phyloP scores from a whole-genome alignment of 2,797 vertebrate species.

The Anableps anableps region DNA sequence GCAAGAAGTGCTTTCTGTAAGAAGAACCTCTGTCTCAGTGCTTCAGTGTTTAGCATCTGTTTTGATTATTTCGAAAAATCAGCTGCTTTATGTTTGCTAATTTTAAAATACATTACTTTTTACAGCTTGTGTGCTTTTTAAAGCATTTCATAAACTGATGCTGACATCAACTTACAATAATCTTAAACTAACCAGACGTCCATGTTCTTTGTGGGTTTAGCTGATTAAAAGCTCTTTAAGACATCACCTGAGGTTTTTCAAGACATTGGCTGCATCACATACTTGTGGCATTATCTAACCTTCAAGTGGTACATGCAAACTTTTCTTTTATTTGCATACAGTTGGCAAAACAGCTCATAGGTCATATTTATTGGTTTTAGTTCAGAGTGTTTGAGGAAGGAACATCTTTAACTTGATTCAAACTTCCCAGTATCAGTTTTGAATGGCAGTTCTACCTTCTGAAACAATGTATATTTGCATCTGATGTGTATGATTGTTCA shows the following conservation, averaged over 20 bases:
- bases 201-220: not conserved
- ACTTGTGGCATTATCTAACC: not conserved
- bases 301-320: not conserved
- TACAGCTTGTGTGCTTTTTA: not conserved
- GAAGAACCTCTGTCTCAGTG: not conserved
- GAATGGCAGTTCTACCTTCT: not conserved
- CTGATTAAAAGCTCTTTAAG: not conserved
- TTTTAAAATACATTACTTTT: not conserved
- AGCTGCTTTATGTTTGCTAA: not conserved
- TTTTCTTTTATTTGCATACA: not conserved
- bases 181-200: not conserved
- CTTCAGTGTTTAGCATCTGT: not conserved
- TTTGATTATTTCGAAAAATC: not conserved
- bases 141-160: not conserved
- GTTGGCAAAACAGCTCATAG: not conserved
- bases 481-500: not conserved
- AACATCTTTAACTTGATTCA: not conserved
- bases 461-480: not conserved
- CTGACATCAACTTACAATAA: not conserved
- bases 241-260: not conserved
- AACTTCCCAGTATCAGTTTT: not conserved
- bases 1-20: not conserved
- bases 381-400: not conserved
- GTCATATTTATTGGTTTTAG: not conserved
- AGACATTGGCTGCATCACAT: not conserved